Conservation (phyloP, 2,888 invertebrate genomes). For the Bombylius major region DNA sequence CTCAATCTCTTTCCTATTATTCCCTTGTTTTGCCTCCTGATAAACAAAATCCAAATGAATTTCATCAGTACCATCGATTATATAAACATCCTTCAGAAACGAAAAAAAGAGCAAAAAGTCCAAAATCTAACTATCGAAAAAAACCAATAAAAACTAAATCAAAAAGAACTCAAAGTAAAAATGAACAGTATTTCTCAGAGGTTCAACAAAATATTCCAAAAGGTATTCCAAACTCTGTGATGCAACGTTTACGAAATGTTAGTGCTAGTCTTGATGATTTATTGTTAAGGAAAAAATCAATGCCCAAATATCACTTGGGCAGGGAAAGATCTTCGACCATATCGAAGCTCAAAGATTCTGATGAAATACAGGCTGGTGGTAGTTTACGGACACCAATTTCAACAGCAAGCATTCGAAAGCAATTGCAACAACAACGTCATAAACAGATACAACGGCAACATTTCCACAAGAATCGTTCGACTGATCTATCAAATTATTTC, state of each 20-base stretch:
- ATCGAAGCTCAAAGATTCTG: not conserved
- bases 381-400: not conserved
- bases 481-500: not conserved
- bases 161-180: not conserved
- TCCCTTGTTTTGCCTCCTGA: not conserved
- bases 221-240: not conserved
- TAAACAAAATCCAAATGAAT: not conserved
- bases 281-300: not conserved
- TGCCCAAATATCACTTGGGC: too few species aligned
- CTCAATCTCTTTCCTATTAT: not conserved
- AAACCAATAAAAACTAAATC: not conserved
- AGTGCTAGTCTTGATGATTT: constrained; percentile 1
- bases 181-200: not conserved
- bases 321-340: not conserved
- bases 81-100: not conserved
- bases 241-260: not conserved
- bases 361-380: not conserved
- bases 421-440: not conserved
- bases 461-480: not conserved
- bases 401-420: too few species aligned
- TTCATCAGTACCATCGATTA: not conserved
- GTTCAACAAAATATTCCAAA: not conserved
- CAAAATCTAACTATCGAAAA: not conserved
- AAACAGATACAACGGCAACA: not conserved
- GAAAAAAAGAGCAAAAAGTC: not conserved